These are phyloP conservation scores for Vollenhovia emeryi DNA, from an alignment of 1,140 invertebrate species.

Conservation along the genomic window DNA sequence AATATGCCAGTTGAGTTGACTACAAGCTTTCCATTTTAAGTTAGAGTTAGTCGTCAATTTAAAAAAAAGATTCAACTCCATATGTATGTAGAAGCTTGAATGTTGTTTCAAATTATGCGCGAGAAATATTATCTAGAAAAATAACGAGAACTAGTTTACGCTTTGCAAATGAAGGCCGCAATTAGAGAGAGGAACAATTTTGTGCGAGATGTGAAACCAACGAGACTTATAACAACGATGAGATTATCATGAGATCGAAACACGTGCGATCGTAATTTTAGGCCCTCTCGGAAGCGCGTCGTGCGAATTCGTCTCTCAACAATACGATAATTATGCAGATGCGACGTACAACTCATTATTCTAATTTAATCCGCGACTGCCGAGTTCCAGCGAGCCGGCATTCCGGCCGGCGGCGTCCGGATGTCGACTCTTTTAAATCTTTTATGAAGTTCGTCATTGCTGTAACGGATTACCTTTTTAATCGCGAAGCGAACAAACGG, in stretches of 20 bases:
- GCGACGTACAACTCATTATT: constrained; percentile 34
- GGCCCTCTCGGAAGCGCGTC: neutral
- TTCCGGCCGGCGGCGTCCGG: neutral
- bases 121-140: neutral
- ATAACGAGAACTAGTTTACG: neutral
- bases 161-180: neutral
- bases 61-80: neutral
- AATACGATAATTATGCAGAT: constrained; percentile 44
- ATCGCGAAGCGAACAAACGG: neutral
- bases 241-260: constrained; percentile 40
- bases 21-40: too few relatives aligned
- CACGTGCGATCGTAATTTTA: constrained; percentile 41
- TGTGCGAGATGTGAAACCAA: neutral
- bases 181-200: neutral
- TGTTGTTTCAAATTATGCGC: neutral
- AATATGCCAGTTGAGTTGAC: too few relatives aligned
- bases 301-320: constrained; percentile 33
- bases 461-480: neutral
- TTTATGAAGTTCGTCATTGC: neutral
- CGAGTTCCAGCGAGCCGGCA: neutral
- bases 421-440: neutral
- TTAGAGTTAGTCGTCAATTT: neutral
- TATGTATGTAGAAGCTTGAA: neutral
- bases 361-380: constrained; percentile 35
- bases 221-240: constrained; percentile 50